phyloP scores from a whole-genome alignment of 2,797 vertebrate genomes.

The Octomys mimax region DNA sequence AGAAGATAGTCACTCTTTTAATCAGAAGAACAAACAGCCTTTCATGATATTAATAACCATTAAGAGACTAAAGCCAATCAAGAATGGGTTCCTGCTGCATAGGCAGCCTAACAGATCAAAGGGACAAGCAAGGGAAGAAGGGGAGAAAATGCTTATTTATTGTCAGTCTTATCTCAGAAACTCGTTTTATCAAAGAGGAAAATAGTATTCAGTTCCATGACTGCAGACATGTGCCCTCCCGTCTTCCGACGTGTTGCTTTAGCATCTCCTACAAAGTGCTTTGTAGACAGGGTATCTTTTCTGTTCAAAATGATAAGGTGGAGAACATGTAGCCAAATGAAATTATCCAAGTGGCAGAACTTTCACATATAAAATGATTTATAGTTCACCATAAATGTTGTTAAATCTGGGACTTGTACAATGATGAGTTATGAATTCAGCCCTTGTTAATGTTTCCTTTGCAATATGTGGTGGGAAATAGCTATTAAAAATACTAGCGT shows the following conservation, averaged over 20 bases:
- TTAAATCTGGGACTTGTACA: conserved; percentile 73
- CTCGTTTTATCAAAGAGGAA: conserved; percentile 36
- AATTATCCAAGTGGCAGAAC: conserved; percentile 57
- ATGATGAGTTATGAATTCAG: conserved; percentile 70
- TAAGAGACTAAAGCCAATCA: conserved; percentile 23
- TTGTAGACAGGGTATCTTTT: neutral
- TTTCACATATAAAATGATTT: conserved; percentile 51
- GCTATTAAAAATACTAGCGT: conserved; percentile 82
- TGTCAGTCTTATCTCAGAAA: conserved; percentile 20
- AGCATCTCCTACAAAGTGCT: neutral
- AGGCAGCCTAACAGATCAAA: conserved; percentile 23
- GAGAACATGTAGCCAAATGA: conserved; percentile 5
- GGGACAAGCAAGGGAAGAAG: neutral
- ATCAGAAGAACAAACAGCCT: conserved; percentile 39
- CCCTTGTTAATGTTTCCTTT: conserved; percentile 77
- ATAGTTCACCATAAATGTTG: conserved; percentile 57
- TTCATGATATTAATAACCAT: neutral
- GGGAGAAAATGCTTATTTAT: neutral
- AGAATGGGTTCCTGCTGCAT: neutral
- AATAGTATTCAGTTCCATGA: neutral
- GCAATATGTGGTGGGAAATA: conserved; percentile 79
- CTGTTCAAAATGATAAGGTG: conserved; percentile 42
- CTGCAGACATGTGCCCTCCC: neutral
- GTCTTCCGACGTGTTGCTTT: conserved; percentile 16
- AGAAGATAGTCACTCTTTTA: neutral